Percentiles rank a stretch among this genome's conserved stretches.
These are phyloP conservation scores for Electrona antarctica DNA, from an alignment of 2,113 vertebrate genomes.

Conservation along the genomic window DNA sequence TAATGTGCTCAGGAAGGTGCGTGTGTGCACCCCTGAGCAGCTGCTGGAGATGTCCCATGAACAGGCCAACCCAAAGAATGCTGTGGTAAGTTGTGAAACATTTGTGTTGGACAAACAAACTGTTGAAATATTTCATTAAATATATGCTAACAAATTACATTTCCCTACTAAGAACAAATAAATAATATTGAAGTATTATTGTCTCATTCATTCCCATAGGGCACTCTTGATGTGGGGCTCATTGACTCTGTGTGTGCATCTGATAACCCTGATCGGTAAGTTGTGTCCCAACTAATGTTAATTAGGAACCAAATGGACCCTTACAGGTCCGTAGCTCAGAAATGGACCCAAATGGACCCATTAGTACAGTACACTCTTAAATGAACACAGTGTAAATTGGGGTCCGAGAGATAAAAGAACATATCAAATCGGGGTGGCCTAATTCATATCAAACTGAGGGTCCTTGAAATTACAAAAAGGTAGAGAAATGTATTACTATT, in stretches of 20 bases:
- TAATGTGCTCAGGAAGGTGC: slow-evolving; percentile 88
- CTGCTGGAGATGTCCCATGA: slow-evolving; percentile 92
- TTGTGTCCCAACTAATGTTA: not conserved
- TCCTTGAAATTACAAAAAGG: too few relatives aligned
- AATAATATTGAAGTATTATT: not conserved
- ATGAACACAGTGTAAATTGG: too few relatives aligned
- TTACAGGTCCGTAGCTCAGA: too few relatives aligned
- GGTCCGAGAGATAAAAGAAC: too few relatives aligned
- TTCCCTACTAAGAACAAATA: too few relatives aligned
- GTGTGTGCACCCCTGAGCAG: slow-evolving; percentile 87
- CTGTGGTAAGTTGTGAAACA: slow-evolving; percentile 82
- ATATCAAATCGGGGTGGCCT: too few relatives aligned
- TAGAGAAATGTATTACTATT: too few relatives aligned
- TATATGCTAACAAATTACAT: not conserved
- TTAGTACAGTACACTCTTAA: too few relatives aligned
- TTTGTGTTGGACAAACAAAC: not conserved
- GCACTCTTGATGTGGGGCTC: slow-evolving; percentile 90
- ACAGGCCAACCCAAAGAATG: slow-evolving; percentile 94
- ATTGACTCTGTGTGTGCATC: slow-evolving; percentile 94
- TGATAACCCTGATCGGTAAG: slow-evolving; percentile 91
- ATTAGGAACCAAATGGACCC: too few relatives aligned
- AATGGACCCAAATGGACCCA: too few relatives aligned
- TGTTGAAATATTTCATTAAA: not conserved
- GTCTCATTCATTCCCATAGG: slow-evolving; percentile 67
- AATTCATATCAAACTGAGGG: too few relatives aligned